phyloP scores from a whole-genome alignment of 2,113 vertebrate genomes.

The Tychaedon coryphoeus region DNA sequence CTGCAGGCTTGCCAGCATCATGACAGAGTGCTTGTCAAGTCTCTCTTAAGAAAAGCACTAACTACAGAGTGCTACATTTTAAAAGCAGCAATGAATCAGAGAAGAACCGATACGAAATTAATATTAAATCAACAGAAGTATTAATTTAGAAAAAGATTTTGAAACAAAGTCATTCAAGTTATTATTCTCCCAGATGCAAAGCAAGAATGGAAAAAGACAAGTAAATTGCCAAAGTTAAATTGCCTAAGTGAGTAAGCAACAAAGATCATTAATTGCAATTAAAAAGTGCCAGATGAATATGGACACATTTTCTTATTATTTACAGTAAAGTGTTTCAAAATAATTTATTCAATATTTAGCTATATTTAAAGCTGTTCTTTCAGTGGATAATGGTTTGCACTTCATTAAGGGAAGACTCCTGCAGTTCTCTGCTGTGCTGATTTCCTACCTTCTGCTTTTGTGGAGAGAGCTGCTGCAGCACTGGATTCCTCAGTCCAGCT shows the following conservation, averaged over 20 bases:
- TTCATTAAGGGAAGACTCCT: neutral
- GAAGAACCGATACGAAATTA: conserved; percentile 41
- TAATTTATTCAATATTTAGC: conserved; percentile 39
- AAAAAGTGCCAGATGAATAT: conserved; percentile 2
- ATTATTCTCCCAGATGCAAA: neutral
- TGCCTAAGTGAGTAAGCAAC: neutral
- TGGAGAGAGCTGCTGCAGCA: neutral
- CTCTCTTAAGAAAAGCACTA: neutral
- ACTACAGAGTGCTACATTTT: neutral
- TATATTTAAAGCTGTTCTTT: neutral
- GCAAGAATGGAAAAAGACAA: conserved; percentile 3
- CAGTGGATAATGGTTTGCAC: neutral
- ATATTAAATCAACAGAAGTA: conserved; percentile 15
- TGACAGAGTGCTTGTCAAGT: neutral
- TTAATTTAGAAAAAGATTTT: conserved; percentile 40
- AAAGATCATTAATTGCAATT: neutral
- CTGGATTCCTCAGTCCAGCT: neutral
- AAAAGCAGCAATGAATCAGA: conserved; percentile 8
- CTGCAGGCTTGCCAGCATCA: neutral
- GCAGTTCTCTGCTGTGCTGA: neutral
- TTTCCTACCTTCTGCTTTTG: neutral
- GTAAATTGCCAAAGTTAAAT: neutral
- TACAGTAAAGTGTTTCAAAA: conserved; percentile 14
- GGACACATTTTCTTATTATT: conserved; percentile 19
- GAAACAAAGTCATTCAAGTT: conserved; percentile 1